phyloP scores from a whole-genome alignment of 2,797 vertebrate species.

The Sparus aurata region DNA sequence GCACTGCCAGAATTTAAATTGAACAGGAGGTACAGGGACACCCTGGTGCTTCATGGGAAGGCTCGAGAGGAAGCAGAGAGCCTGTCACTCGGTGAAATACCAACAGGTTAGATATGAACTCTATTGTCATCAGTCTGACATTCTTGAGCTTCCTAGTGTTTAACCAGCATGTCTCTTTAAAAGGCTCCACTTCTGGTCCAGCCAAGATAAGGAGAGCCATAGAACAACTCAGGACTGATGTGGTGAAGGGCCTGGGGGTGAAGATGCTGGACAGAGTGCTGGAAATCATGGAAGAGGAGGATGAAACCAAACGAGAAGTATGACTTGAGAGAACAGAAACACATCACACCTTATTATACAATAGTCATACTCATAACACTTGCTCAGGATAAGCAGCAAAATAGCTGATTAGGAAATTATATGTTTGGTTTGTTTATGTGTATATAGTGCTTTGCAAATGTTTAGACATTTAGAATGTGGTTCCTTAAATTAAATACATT shows the following conservation, averaged over 20 bases:
- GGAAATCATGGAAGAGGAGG: slow-evolving; percentile 93
- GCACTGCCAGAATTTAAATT: slow-evolving; percentile 90
- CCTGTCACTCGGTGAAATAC: slow-evolving; percentile 86
- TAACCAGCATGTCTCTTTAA: slow-evolving; percentile 21
- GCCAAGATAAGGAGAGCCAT: slow-evolving; percentile 93
- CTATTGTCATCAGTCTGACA: background rate
- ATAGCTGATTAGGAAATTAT: background rate
- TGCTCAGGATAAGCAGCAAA: background rate
- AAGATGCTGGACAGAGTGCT: slow-evolving; percentile 92
- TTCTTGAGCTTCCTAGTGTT: background rate
- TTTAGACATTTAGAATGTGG: background rate
- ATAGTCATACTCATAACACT: background rate
- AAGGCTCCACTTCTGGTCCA: slow-evolving; percentile 87
- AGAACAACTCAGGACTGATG: slow-evolving; percentile 92
- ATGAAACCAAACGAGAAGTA: slow-evolving; percentile 92
- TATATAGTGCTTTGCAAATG: background rate
- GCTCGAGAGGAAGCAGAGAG: slow-evolving; percentile 83
- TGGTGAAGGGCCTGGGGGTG: slow-evolving; percentile 92
- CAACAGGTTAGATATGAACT: slow-evolving; percentile 80
- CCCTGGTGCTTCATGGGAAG: slow-evolving; percentile 94
- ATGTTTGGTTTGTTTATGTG: background rate
- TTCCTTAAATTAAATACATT: background rate
- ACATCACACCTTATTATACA: slow-evolving; percentile 1
- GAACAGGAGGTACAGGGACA: slow-evolving; percentile 93
- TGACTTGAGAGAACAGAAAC: slow-evolving; percentile 41